These are phyloP conservation scores for Chalcosyrphus nemorum DNA, from an alignment of 2,888 invertebrate genomes.

Conservation along the genomic window DNA sequence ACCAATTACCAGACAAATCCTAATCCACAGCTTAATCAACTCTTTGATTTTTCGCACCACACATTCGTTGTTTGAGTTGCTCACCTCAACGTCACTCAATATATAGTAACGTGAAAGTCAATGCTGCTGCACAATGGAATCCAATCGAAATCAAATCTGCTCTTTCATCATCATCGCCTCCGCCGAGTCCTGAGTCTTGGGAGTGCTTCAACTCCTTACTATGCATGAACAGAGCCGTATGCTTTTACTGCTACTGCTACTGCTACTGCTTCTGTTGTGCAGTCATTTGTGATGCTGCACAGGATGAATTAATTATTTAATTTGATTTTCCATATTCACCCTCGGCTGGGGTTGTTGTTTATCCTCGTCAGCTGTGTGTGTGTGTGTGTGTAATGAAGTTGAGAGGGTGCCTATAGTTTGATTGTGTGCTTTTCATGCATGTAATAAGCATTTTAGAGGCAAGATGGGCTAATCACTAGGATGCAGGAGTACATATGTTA, in stretches of 20 bases:
- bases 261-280: constrained; percentile 9
- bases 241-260: background rate
- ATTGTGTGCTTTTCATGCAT: constrained; percentile 26
- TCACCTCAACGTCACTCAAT: constrained; percentile 41
- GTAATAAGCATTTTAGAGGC: constrained; percentile 44
- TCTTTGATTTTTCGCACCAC: background rate
- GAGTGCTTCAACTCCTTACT: background rate
- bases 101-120: constrained; percentile 46
- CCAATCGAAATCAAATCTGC: constrained; percentile 33
- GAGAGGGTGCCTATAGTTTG: background rate
- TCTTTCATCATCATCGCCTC: background rate
- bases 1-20: constrained; percentile 24
- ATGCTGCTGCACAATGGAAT: constrained; percentile 26
- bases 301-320: constrained; percentile 69
- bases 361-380: background rate
- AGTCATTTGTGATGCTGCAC: constrained; percentile 50
- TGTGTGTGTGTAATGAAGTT: constrained; percentile 1
- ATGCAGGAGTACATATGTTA: constrained; percentile 29
- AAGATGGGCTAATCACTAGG: constrained; percentile 65
- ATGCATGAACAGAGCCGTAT: constrained; percentile 7
- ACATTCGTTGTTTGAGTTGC: constrained; percentile 10
- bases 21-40: constrained; percentile 42
- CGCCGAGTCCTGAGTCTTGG: background rate
- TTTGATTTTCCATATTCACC: constrained; percentile 63
- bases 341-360: constrained; percentile 30